Percentiles rank a stretch among this genome's conserved stretches.
phyloP scores from a whole-genome alignment of 2,797 vertebrate species.

The Micrastur ruficollis region DNA sequence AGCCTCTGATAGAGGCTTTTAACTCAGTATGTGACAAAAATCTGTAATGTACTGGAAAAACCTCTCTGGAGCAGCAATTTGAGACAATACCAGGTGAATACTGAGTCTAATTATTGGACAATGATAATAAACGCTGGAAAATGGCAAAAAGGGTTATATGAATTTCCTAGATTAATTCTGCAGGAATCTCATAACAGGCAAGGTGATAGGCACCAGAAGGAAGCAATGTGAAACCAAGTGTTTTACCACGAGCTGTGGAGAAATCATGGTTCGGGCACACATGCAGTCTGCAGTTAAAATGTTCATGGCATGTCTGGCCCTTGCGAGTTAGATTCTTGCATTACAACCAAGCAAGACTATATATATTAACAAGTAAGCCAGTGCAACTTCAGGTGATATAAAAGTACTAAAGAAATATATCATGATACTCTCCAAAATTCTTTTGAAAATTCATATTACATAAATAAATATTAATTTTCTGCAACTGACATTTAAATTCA shows the following conservation, averaged over 20 bases:
- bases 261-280: background rate
- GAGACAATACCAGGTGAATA: background rate
- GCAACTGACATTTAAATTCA: background rate
- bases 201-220: background rate
- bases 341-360: background rate
- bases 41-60: constrained; percentile 13
- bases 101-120: background rate
- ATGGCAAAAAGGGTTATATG: background rate
- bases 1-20: constrained; percentile 25
- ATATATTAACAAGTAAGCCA: background rate
- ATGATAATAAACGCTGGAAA: background rate
- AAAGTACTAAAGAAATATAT: background rate
- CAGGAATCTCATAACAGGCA: background rate
- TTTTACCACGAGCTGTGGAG: background rate
- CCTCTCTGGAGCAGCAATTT: background rate
- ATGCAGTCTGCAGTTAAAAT: background rate
- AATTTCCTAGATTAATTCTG: background rate
- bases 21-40: constrained; percentile 40
- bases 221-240: background rate
- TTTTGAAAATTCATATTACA: background rate
- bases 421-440: background rate
- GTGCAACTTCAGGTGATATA: background rate
- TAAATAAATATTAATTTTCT: background rate
- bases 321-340: background rate
- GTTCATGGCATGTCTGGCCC: background rate